Conservation (phyloP, 1,140 invertebrate species). For the Pygmarrhopalites habei region DNA sequence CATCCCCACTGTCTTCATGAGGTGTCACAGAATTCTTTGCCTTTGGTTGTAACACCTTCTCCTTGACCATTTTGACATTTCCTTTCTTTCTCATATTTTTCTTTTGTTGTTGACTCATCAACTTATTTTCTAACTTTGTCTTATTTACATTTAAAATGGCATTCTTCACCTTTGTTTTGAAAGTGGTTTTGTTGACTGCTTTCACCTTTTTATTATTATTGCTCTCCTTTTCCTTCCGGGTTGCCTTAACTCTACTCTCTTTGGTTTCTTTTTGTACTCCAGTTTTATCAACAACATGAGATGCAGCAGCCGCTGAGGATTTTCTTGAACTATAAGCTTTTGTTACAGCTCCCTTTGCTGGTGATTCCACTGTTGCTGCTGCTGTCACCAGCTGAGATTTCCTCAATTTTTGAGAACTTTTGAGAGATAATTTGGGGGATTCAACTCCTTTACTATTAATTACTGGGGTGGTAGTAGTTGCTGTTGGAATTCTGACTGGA, state of each 20-base stretch:
- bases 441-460: no score
- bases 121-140: neutral
- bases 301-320: neutral
- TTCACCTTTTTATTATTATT: neutral
- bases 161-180: slow-evolving; percentile 4
- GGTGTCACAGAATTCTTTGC: slow-evolving; percentile 26
- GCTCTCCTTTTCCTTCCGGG: slow-evolving; percentile 13
- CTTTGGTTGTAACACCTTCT: slow-evolving; percentile 37
- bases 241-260: slow-evolving; percentile 12
- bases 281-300: neutral
- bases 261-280: slow-evolving; percentile 8
- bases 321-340: no score
- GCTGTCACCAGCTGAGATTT: neutral
- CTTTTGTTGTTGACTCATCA: no score
- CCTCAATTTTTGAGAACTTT: neutral
- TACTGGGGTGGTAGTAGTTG: no score
- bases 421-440: no score
- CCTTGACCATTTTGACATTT: slow-evolving; percentile 15
- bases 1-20: slow-evolving; percentile 20
- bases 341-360: neutral
- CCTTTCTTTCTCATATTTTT: slow-evolving; percentile 9
- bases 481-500: no score
- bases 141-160: slow-evolving; percentile 17
- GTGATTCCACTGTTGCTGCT: neutral
- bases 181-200: neutral